A percentile compares a stretch with the other conserved stretches of the same genome.
These are phyloP conservation scores for Microtus pennsylvanicus DNA, from an alignment of 2,113 vertebrate genomes.

Conservation along the genomic window DNA sequence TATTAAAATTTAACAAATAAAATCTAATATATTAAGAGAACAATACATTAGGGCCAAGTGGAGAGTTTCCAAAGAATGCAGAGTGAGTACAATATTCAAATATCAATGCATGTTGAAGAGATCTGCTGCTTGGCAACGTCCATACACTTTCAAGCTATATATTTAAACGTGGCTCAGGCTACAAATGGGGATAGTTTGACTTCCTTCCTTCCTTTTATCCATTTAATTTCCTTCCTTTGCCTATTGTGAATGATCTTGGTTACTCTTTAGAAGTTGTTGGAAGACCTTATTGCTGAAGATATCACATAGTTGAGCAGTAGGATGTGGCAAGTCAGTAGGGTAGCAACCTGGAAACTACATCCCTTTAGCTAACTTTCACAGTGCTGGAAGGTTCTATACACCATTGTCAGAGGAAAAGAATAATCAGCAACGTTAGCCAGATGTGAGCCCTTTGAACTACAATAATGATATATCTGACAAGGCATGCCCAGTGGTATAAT, in stretches of 20 bases:
- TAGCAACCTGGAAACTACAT: background rate
- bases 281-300: background rate
- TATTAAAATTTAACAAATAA: slow-evolving; percentile 47
- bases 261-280: background rate
- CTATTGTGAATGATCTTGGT: background rate
- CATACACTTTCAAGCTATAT: background rate
- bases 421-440: background rate
- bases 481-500: background rate
- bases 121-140: background rate
- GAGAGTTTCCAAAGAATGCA: slow-evolving; percentile 35
- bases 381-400: background rate
- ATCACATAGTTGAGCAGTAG: background rate
- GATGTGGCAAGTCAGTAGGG: background rate
- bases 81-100: slow-evolving; percentile 10
- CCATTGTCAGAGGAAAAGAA: background rate
- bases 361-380: background rate
- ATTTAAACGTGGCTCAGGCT: background rate
- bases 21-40: slow-evolving; percentile 16
- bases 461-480: background rate
- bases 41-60: background rate
- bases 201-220: background rate
- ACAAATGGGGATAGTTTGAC: background rate
- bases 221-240: background rate
- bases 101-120: background rate
- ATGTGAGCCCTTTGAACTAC: background rate